Evolutionary conservation across 2,888 invertebrate species (phyloP).

Genomic region (Pegoplata infirma): DNA sequence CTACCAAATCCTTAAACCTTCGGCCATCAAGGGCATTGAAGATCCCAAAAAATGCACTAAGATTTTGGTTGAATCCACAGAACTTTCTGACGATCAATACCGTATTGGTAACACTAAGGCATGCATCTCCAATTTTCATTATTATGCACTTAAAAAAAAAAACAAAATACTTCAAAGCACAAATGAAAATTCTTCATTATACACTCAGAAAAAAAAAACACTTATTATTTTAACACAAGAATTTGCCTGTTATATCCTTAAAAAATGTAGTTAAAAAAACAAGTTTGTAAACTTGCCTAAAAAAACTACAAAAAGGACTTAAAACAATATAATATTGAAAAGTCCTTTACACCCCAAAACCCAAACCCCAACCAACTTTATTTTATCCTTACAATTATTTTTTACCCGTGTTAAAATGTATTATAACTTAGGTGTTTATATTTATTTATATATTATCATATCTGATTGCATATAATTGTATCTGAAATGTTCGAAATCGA

Average conservation of each 20-base stretch:
- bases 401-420: no score
- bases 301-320: background rate
- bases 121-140: conserved; percentile 78
- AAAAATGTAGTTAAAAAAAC: conserved; percentile 15
- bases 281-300: conserved; percentile 34
- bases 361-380: background rate
- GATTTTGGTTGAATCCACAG: conserved; percentile 89
- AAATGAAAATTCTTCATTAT: conserved; percentile 55
- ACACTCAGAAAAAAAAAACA: conserved; percentile 16
- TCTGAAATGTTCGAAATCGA: no score
- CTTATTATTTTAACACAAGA: background rate
- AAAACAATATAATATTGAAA: conserved; percentile 35
- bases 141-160: no score
- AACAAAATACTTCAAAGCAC: no score
- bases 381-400: no score
- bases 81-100: conserved; percentile 93
- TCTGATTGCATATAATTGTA: no score
- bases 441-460: no score
- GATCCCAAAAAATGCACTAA: conserved; percentile 91
- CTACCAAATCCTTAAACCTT: conserved; percentile 99
- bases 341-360: background rate
- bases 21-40: conserved; percentile 86
- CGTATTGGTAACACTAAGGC: conserved; percentile 99
- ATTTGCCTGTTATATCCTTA: background rate
- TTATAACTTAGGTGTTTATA: no score